Base-by-base conservation (phyloP, 2,888 invertebrate genomes). In the Microctonus aethiopoides region DNA sequence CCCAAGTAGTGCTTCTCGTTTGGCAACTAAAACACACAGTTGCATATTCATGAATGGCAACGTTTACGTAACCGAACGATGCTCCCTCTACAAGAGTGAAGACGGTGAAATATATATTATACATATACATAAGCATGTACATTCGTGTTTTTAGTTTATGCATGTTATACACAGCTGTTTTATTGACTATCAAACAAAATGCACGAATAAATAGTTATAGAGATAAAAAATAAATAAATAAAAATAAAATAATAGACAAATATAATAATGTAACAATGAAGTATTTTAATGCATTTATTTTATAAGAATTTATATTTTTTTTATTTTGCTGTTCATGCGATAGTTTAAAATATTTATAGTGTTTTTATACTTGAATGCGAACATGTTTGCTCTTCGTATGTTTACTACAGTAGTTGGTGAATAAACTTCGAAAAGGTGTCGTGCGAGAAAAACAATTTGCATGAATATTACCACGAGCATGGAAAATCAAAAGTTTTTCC, bases 1-100 rank as follows among this genome's bases (percentile, higher is more conserved):
- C 29, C 32, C 57, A 57, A 57, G 57, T 57, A 57, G 26, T 56
- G 57, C 57, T 57, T 34, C 57, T 57, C 57, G 57, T 57, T 46
- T 46, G 57, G 56, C 34, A 66, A 51, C 73, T 76, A 80, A 80
- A 81, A 80, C 16, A 46, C 16, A 46, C 78, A 76, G 74, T 75
- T 80, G 80, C 77, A 81, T 81, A 81, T 81, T 81, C 81, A 81
- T 81, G 81, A 81, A 75, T 51, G 32, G 32, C 20, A 29, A 63
- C 62, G 62, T 63, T 73, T 73, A 72, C 73, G 71, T 71, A 73
- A 67, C 69, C 61, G 32, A 36, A 20, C 62, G 46, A 63, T 65
- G 46, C 46, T 36, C 59, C 61, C 24, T 39, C 39, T 16, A n/a
- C 7, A 16, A 46, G 16, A 46, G 16, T 16, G 16, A 46, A 46